Percentiles rank a stretch among this genome's conserved stretches.
phyloP scores from a whole-genome alignment of 2,797 vertebrate species.

The Falco cherrug region DNA sequence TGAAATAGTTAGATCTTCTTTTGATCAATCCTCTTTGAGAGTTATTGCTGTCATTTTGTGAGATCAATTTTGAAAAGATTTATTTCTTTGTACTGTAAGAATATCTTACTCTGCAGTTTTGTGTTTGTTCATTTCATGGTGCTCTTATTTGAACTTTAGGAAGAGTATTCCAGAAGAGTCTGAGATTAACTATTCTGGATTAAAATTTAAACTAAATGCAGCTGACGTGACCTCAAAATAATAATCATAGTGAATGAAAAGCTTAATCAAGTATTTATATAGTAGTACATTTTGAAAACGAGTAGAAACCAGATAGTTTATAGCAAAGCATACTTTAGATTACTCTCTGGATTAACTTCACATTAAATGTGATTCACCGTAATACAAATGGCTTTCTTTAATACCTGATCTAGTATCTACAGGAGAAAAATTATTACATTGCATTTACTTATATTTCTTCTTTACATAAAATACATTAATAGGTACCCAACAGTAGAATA shows the following conservation, averaged over 20 bases:
- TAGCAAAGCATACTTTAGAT: conserved; percentile 12
- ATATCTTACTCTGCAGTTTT: background rate
- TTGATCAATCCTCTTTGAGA: background rate
- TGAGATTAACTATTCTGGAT: conserved; percentile 1
- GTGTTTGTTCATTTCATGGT: background rate
- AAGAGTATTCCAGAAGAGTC: background rate
- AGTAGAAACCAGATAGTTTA: background rate
- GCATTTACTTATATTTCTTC: background rate
- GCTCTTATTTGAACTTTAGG: background rate
- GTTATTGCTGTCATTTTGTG: background rate
- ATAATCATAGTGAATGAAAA: background rate
- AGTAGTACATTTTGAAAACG: background rate
- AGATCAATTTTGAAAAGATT: background rate
- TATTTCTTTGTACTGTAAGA: background rate
- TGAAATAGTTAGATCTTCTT: background rate
- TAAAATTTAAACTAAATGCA: conserved; percentile 14
- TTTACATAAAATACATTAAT: background rate
- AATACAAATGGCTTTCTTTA: background rate
- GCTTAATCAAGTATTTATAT: background rate
- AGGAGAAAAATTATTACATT: background rate
- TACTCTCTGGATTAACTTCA: conserved; percentile 1
- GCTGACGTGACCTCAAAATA: background rate
- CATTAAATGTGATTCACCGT: background rate
- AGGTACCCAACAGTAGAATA: background rate
- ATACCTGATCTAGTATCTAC: background rate